Percentiles rank a stretch among this genome's conserved stretches.
phyloP scores from a whole-genome alignment of 2,888 invertebrate genomes.

The Tetanocera ferruginea region DNA sequence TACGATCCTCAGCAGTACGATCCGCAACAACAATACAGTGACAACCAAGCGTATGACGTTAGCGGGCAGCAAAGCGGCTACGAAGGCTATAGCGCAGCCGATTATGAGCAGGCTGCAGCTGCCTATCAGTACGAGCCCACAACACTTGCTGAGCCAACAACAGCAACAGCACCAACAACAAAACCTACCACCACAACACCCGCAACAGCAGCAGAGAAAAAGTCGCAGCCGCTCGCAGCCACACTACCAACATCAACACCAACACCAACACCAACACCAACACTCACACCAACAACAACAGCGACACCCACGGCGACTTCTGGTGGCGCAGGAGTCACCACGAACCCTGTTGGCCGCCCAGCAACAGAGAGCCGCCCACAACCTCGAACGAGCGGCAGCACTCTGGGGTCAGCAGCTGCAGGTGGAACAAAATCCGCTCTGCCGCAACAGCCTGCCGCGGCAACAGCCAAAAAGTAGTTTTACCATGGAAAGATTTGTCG shows the following conservation, averaged over 20 bases:
- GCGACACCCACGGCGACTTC: constrained; percentile 46
- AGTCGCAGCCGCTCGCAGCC: constrained; percentile 17
- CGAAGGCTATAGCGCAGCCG: constrained; percentile 47
- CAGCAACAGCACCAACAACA: background rate
- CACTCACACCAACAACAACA: constrained; percentile 48
- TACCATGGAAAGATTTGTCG: constrained; percentile 39
- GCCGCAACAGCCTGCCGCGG: constrained; percentile 70
- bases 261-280: constrained; percentile 50
- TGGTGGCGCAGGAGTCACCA: constrained; percentile 48
- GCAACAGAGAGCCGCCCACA: constrained; percentile 64
- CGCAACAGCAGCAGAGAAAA: constrained; percentile 38
- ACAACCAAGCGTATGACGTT: constrained; percentile 54
- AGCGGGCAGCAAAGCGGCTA: constrained; percentile 45
- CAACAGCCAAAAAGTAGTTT: constrained; percentile 66
- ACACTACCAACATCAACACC: constrained; percentile 45
- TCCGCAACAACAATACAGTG: constrained; percentile 42
- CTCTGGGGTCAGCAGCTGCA: constrained; percentile 67
- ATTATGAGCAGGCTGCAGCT: constrained; percentile 56
- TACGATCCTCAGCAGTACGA: constrained; percentile 62
- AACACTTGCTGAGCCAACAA: constrained; percentile 26
- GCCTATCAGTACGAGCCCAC: constrained; percentile 62
- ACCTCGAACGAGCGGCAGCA: constrained; percentile 67
- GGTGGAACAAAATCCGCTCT: constrained; percentile 61
- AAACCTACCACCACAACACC: constrained; percentile 35
- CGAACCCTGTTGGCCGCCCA: constrained; percentile 49